Base-by-base conservation (phyloP, 1,140 invertebrate species). In the Heliothis subflexa region DNA sequence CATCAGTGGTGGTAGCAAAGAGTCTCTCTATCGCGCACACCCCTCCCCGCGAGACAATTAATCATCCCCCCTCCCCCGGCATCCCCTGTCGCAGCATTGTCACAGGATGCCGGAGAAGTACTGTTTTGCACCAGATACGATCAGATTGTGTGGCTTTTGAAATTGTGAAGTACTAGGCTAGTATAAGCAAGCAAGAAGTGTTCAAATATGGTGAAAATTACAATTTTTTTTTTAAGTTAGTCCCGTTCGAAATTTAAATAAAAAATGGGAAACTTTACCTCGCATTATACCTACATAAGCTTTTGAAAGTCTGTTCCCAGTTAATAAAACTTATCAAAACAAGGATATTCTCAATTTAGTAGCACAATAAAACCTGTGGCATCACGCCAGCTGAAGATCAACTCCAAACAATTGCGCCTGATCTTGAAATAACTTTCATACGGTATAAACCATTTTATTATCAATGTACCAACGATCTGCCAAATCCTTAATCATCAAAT, bases 21-120 rank as follows among this genome's bases (percentile, higher is more conserved):
- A 75, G 74, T 77, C 62, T 71, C 52, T 71, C 68, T 78, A 40
- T 40, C 33, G 33, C 74, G 68, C 52, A 16, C 12, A 14, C 40
- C 70, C 64, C 80, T 61, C 71, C 80, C 68, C 71, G 72, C 9
- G 52, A 66, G 81, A 82, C 84, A 81, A 87, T 87, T 87, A 87
- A 87, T 87, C 86, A 87, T 83, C 70, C 80, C 84, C 80, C 83
- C 10, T 16, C 72, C 54, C 73, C 28, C n/a, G 16, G 62, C 62
- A 66, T 47, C 68, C 70, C 57, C 78, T 70, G 66, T 68, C 78
- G 59, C 55, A 25, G 78, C 66, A 79, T 85, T 82, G 84, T 81
- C 80, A 81, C 80, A 72, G 73, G 54, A 64, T 52, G 72, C 66
- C 62, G 14, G 61, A 66, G 61, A 21, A 66, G 50, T 77, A 68